A percentile compares a stretch with the other conserved stretches of the same genome.
phyloP scores from a whole-genome alignment of 2,113 vertebrate genomes.

The Rhinichthys klamathensis region DNA sequence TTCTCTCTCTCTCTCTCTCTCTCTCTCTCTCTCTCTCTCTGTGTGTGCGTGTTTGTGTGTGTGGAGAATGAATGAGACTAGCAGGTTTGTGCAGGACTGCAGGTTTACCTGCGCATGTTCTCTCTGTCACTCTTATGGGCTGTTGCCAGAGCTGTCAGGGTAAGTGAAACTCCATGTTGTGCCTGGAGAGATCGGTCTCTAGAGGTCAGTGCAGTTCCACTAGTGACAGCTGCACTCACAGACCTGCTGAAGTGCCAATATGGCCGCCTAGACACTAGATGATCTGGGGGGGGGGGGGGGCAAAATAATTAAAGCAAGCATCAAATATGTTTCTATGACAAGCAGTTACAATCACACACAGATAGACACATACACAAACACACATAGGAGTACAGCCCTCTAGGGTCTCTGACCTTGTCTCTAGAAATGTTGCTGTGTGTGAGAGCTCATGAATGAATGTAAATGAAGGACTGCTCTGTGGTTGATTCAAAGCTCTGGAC shows the following conservation, averaged over 20 bases:
- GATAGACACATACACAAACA: conserved; percentile 40
- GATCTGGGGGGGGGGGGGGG: conserved; percentile 43
- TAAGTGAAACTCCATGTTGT: conserved; percentile 63
- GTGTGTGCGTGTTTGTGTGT: not conserved
- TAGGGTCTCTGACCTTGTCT: conserved; percentile 59
- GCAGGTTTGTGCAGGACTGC: conserved; percentile 37
- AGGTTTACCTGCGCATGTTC: conserved; percentile 49
- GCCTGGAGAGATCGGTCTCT: conserved; percentile 77
- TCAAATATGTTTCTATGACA: conserved; percentile 61
- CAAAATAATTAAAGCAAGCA: conserved; percentile 57
- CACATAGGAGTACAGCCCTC: conserved; percentile 38
- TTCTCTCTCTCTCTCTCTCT: not conserved
- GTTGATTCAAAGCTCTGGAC: not conserved
- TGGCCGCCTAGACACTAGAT: conserved; percentile 64
- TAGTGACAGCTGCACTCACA: conserved; percentile 75
- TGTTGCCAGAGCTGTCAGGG: conserved; percentile 60
- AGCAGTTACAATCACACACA: conserved; percentile 54
- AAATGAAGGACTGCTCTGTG: conserved; percentile 47
- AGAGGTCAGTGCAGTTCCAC: conserved; percentile 84
- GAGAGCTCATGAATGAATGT: conserved; percentile 54
- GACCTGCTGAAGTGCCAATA: conserved; percentile 65
- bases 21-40: not conserved
- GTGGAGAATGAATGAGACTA: conserved; percentile 18
- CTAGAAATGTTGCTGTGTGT: conserved; percentile 45
- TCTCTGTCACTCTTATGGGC: conserved; percentile 55